Base-by-base conservation (phyloP, 2,797 vertebrate species). In the Spondyliosoma cantharus region DNA sequence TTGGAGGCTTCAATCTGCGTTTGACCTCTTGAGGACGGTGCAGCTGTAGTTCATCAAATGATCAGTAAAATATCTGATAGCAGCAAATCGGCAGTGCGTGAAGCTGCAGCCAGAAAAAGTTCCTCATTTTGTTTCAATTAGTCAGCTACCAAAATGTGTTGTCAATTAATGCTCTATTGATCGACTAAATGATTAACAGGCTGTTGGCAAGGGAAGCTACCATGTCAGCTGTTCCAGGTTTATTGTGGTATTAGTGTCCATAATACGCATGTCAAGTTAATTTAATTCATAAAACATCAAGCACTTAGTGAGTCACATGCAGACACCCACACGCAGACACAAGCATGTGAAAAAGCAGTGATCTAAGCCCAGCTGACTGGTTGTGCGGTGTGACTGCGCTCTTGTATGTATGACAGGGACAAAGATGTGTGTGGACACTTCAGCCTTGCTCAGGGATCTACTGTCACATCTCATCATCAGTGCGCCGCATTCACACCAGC, bases 401-500 rank as follows among this genome's bases (percentile, higher is more conserved):
- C 49, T 45, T 60, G 76, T 79, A 72, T 79, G 81, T 84, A 17
- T 88, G 90, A 91, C 83, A 76, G 76, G 78, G 76, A 92, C 84
- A 85, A 68, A 88, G 90, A 94, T 91, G 82, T 83, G 86, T 90
- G 87, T 88, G 88, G 92, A 93, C 92, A 89, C 83, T 83, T 87
- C 74, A 58, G 89, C 78, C 76, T 85, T 82, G 90, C 86, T 89
- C 87, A 45, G 93, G 91, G 91, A 91, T 89, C 86, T 65, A 74
- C 90, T 90, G 93, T 93, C 93, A 90, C 84, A 87, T 93, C 87
- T 80, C 84, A 94, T 94, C 90, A 89, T 66, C 48, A 0, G 16
- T 58, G 76, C 27, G 29, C 60, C 24, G 80, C 71, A 3, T 79
- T 86, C 84, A 79, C 86, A 86, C 77, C 84, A 56, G 83, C 79